A percentile compares a stretch with the other conserved stretches of the same genome.
Evolutionary conservation across 2,113 vertebrate genomes (phyloP).

Genomic region (Odontophorus gujanensis): DNA sequence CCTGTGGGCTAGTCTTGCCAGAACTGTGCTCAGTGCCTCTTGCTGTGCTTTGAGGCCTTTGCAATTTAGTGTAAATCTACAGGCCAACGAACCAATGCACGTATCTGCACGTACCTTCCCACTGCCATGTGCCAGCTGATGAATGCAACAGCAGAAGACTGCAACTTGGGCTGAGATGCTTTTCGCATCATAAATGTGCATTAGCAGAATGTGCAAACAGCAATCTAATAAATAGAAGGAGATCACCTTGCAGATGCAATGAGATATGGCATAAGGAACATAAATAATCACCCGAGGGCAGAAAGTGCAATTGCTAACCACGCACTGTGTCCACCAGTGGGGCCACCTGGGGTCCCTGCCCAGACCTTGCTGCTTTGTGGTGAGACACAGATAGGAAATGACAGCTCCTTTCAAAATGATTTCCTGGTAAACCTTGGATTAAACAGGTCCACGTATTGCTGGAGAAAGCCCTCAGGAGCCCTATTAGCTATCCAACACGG

Average conservation of each 20-base stretch:
- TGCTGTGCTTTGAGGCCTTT: background rate
- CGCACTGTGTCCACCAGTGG: rapidly evolving
- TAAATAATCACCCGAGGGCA: slow-evolving; percentile 45
- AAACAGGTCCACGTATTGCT: background rate
- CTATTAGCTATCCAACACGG: rapidly evolving
- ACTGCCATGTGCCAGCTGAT: background rate
- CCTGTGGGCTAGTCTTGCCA: background rate
- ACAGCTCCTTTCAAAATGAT: background rate
- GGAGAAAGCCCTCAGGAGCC: background rate
- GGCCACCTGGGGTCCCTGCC: background rate
- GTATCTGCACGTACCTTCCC: background rate
- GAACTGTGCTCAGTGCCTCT: background rate
- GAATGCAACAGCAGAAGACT: background rate
- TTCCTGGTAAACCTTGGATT: background rate
- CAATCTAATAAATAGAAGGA: slow-evolving; percentile 9
- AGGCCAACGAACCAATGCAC: background rate
- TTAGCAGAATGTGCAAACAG: slow-evolving; percentile 39
- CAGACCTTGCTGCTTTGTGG: background rate
- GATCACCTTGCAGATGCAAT: background rate
- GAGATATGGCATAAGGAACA: slow-evolving; percentile 52
- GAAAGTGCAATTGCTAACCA: background rate
- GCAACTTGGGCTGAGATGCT: background rate
- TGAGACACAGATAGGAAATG: background rate
- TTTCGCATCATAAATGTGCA: slow-evolving; percentile 39
- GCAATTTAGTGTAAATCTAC: background rate